Percentiles rank a stretch among this genome's conserved stretches.
These are phyloP conservation scores for Clarias magur DNA, from an alignment of 2,113 vertebrate genomes.

Conservation along the genomic window DNA sequence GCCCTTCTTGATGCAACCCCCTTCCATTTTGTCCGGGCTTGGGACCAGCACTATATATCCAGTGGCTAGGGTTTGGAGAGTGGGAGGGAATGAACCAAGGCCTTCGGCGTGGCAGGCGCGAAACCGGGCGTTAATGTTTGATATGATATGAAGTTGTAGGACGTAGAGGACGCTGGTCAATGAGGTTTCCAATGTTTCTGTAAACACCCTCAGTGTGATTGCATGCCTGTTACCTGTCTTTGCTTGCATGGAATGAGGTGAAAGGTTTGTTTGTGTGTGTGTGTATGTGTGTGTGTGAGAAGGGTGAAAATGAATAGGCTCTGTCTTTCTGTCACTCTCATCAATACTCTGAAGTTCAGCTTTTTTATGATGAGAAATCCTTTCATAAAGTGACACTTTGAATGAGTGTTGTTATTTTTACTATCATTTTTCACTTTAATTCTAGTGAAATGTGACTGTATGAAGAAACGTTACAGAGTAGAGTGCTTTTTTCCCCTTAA, in stretches of 20 bases:
- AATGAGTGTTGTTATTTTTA: no score
- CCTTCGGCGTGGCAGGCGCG: no score
- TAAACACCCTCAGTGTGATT: background rate
- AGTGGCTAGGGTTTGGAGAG: no score
- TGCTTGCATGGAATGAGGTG: conserved; percentile 38
- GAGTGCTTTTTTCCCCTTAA: background rate
- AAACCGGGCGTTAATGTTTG: no score
- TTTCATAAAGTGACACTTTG: background rate
- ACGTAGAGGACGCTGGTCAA: background rate
- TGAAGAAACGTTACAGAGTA: background rate
- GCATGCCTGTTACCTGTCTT: conserved; percentile 15
- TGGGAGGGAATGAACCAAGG: no score
- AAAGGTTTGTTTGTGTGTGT: conserved; percentile 15
- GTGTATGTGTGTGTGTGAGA: background rate
- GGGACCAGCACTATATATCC: no score
- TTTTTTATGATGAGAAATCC: background rate
- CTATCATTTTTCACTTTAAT: background rate
- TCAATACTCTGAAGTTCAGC: background rate
- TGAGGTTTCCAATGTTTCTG: background rate
- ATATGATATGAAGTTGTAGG: background rate
- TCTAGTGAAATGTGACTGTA: background rate
- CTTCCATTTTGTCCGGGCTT: no score
- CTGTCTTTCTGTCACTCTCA: background rate
- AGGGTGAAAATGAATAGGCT: background rate
- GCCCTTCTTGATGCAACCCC: no score